Conservation (phyloP, 2,113 vertebrate species). For the Pomatorhinus ruficollis region DNA sequence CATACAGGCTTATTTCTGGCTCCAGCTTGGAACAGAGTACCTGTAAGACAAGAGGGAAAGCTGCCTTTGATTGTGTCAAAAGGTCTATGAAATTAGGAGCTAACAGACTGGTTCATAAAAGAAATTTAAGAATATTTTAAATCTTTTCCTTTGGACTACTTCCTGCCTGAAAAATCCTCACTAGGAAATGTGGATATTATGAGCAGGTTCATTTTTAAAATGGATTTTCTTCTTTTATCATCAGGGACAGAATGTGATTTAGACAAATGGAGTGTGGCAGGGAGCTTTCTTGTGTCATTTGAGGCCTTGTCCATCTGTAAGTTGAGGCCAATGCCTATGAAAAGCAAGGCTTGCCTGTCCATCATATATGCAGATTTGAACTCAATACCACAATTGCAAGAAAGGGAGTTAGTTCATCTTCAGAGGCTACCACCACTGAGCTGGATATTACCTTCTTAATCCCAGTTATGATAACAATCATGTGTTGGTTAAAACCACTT, state of each 20-base stretch:
- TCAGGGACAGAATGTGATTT: constrained; percentile 41
- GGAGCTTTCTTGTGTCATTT: constrained; percentile 20
- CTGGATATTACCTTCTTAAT: constrained; percentile 38
- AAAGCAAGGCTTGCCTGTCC: constrained; percentile 38
- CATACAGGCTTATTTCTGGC: constrained; percentile 44
- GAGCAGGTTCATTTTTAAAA: constrained; percentile 29
- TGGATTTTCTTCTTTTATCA: constrained; percentile 51
- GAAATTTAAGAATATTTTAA: constrained; percentile 33
- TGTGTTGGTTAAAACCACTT: constrained; percentile 20
- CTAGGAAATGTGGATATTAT: constrained; percentile 23
- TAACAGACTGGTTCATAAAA: constrained; percentile 22
- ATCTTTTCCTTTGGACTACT: constrained; percentile 39
- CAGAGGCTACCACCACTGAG: constrained; percentile 17
- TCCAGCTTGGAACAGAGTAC: constrained; percentile 13
- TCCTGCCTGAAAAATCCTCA: constrained; percentile 42
- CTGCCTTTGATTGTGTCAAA: constrained; percentile 58
- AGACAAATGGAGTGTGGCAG: constrained; percentile 1
- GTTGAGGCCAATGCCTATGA: constrained; percentile 3
- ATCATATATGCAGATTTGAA: constrained; percentile 53
- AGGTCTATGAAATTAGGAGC: constrained; percentile 43
- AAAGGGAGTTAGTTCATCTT: constrained; percentile 20
- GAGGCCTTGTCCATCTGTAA: constrained; percentile 39
- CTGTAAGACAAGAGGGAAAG: constrained; percentile 49
- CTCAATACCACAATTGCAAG: not conserved
- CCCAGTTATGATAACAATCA: not conserved